phyloP scores from a whole-genome alignment of 2,888 invertebrate species.

The Nomada ferruginata region DNA sequence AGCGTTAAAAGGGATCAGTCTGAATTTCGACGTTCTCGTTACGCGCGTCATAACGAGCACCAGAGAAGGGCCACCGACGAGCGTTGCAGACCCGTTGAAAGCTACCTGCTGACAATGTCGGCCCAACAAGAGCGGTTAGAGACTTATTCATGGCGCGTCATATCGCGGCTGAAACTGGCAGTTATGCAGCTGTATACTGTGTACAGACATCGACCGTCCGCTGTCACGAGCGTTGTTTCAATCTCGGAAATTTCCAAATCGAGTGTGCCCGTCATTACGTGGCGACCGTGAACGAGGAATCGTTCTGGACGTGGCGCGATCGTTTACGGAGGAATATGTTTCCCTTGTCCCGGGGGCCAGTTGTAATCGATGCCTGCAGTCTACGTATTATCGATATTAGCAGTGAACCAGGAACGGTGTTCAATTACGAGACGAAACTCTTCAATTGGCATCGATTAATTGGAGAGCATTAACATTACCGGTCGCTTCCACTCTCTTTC shows the following conservation, averaged over 20 bases:
- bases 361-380: neutral
- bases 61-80: conserved; percentile 57
- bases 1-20: conserved; percentile 61
- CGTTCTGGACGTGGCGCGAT: neutral
- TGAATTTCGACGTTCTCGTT: conserved; percentile 70
- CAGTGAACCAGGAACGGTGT: neutral
- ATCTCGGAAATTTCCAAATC: conserved; percentile 67
- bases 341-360: neutral
- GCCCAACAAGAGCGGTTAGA: conserved; percentile 69
- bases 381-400: conserved; percentile 27
- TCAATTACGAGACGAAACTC: conserved; percentile 16
- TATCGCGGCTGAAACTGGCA: conserved; percentile 75
- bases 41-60: conserved; percentile 65
- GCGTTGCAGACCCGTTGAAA: conserved; percentile 59
- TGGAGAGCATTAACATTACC: neutral
- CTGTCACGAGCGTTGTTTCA: conserved; percentile 59
- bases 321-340: conserved; percentile 1
- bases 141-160: conserved; percentile 76
- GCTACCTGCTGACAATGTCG: conserved; percentile 71
- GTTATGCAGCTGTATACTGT: conserved; percentile 70
- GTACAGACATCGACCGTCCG: conserved; percentile 59
- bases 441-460: conserved; percentile 4
- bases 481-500: neutral
- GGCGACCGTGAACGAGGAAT: conserved; percentile 38
- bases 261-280: conserved; percentile 66